These are phyloP conservation scores for Cydia amplana DNA, from an alignment of 1,140 invertebrate species.

Conservation along the genomic window DNA sequence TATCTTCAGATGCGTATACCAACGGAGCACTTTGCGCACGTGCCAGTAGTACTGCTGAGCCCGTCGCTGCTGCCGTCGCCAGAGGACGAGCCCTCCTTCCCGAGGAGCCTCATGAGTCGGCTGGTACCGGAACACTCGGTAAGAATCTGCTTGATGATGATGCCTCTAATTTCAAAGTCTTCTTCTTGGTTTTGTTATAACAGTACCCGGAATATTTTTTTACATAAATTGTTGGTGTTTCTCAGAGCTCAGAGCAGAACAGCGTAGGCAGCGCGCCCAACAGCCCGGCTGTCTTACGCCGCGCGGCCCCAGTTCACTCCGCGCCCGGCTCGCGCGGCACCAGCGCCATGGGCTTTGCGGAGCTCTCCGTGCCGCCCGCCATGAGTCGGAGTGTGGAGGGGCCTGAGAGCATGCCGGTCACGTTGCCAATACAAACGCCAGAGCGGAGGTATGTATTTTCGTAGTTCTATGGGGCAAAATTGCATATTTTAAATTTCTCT, in stretches of 20 bases:
- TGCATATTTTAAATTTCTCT: neutral
- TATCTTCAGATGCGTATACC: slow-evolving; percentile 93
- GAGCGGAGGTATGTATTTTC: slow-evolving; percentile 75
- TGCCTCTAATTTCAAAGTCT: neutral
- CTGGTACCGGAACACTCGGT: slow-evolving; percentile 80
- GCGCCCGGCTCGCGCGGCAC: slow-evolving; percentile 70
- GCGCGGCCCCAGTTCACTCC: slow-evolving; percentile 51
- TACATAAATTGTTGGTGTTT: neutral
- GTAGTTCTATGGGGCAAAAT: neutral
- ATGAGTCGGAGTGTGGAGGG: slow-evolving; percentile 81
- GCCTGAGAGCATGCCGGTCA: slow-evolving; percentile 77
- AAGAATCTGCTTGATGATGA: slow-evolving; percentile 34
- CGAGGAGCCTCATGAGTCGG: slow-evolving; percentile 82
- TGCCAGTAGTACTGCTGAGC: slow-evolving; percentile 94
- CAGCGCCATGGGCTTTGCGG: slow-evolving; percentile 66
- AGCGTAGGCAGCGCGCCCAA: slow-evolving; percentile 84
- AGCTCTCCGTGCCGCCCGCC: slow-evolving; percentile 49
- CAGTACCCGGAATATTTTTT: no score
- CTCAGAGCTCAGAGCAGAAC: slow-evolving; percentile 67
- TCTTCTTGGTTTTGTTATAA: no score
- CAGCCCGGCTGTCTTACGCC: slow-evolving; percentile 73
- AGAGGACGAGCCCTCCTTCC: slow-evolving; percentile 83
- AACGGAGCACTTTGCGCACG: slow-evolving; percentile 96
- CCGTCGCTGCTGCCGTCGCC: slow-evolving; percentile 88
- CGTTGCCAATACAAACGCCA: slow-evolving; percentile 67